Percentiles rank a stretch among this genome's conserved stretches.
These are phyloP conservation scores for Noctua fimbriata DNA, from an alignment of 2,888 invertebrate genomes.

Conservation along the genomic window DNA sequence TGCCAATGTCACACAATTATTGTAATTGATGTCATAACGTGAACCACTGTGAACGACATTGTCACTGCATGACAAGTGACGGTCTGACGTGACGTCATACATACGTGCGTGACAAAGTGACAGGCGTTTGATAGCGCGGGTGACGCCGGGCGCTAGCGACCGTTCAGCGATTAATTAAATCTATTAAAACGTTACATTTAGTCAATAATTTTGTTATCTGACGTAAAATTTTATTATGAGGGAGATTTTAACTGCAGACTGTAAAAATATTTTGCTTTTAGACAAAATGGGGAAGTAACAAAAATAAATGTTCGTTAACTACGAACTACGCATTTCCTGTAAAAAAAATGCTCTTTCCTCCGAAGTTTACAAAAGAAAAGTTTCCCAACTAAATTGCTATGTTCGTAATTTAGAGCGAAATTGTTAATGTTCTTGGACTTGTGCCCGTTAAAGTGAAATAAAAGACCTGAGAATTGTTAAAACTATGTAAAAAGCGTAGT, in stretches of 20 bases:
- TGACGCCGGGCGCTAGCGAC: not conserved
- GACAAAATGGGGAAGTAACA: not conserved
- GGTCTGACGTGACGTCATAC: not conserved
- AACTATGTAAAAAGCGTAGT: conserved; percentile 15
- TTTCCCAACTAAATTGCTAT: conserved; percentile 13
- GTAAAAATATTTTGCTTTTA: not conserved
- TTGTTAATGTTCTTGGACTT: conserved; percentile 25
- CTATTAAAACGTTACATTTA: conserved; percentile 9
- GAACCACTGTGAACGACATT: not conserved
- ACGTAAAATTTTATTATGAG: conserved; percentile 4
- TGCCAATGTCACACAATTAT: conserved; percentile 13
- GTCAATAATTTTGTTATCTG: conserved; percentile 30
- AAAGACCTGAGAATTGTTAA: conserved; percentile 12
- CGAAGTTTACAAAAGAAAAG: conserved; percentile 19
- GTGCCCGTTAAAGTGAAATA: conserved; percentile 12
- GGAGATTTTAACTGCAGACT: not conserved
- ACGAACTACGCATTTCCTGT: not conserved
- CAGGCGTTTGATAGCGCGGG: conserved; percentile 22
- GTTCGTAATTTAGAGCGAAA: conserved; percentile 18
- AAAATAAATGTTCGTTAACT: not conserved
- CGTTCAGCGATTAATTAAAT: conserved; percentile 30
- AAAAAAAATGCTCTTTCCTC: not conserved
- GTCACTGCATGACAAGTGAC: not conserved
- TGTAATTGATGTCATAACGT: conserved; percentile 13
- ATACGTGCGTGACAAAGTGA: conserved; percentile 4